A percentile compares a stretch with the other conserved stretches of the same genome.
These are phyloP conservation scores for Desoria tigrina DNA, from an alignment of 2,888 invertebrate species.

Conservation along the genomic window DNA sequence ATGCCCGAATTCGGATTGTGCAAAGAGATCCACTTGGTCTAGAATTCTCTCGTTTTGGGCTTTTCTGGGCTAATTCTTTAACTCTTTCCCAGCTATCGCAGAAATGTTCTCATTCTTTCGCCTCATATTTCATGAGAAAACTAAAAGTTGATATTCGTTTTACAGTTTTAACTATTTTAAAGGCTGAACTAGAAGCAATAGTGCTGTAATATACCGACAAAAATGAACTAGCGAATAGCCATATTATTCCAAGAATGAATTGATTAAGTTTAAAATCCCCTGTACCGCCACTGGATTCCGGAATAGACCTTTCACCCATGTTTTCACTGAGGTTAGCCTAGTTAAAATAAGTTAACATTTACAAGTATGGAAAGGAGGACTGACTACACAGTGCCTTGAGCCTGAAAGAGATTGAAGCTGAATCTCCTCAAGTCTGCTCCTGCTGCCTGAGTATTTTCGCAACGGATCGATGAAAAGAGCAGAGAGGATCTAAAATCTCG, in stretches of 20 bases:
- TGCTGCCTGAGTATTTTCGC: constrained; percentile 12
- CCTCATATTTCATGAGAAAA: background rate
- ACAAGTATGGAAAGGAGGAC: background rate
- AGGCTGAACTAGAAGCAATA: too few species aligned
- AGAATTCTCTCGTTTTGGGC: too few species aligned
- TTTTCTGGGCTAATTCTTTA: too few species aligned
- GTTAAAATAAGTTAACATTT: constrained; percentile 15
- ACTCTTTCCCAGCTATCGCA: too few species aligned
- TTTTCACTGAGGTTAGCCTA: too few species aligned
- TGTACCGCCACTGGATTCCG: background rate
- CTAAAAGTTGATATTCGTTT: background rate
- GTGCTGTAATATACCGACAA: too few species aligned
- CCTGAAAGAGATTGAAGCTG: constrained; percentile 1
- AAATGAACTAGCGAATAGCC: too few species aligned
- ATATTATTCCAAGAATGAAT: background rate
- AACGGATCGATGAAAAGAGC: constrained; percentile 21
- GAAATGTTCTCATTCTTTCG: too few species aligned
- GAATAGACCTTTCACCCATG: too few species aligned
- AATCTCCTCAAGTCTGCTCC: constrained; percentile 2
- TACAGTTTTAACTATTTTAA: too few species aligned
- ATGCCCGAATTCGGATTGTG: too few species aligned
- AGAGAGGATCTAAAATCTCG: background rate
- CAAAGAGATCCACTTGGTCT: too few species aligned
- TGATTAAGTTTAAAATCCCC: background rate
- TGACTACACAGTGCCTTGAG: background rate